A percentile compares a stretch with the other conserved stretches of the same genome.
Evolutionary conservation across 35 echinoderm and acorn worm genomes (phyloP).

Genomic region (Ophioderma brevispina): DNA sequence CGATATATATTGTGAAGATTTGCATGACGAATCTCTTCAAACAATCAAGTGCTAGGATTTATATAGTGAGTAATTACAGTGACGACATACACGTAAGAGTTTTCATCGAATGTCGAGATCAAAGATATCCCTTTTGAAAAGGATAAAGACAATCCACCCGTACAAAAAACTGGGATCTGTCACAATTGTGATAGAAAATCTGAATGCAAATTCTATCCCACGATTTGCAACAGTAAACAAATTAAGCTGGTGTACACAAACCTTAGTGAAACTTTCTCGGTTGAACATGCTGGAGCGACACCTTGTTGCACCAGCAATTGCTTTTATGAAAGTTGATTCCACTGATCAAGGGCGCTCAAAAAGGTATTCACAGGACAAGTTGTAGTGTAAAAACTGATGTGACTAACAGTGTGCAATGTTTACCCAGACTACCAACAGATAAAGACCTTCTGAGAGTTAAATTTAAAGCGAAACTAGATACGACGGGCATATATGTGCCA

Average conservation of each 20-base stretch:
- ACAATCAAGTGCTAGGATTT: no score
- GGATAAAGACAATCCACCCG: no score
- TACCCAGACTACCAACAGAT: conserved; percentile 45
- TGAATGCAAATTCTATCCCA: neutral
- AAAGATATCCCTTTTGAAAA: neutral
- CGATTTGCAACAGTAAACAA: conserved; percentile 11
- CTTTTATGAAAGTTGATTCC: conserved; percentile 56
- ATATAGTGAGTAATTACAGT: no score
- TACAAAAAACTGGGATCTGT: neutral
- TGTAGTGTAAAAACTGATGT: conserved; percentile 63
- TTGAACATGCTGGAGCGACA: conserved; percentile 38
- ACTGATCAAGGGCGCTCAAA: conserved; percentile 32
- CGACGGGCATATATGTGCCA: conserved; percentile 55
- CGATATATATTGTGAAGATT: no score
- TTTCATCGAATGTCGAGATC: neutral
- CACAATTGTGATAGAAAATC: neutral
- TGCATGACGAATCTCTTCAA: neutral
- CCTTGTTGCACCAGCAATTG: conserved; percentile 30
- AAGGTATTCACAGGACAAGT: conserved; percentile 70
- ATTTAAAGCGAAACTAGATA: conserved; percentile 51
- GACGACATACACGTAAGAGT: no score
- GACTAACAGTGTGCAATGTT: conserved; percentile 13
- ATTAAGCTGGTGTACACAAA: conserved; percentile 7
- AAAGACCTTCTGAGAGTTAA: conserved; percentile 52
- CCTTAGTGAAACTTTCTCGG: neutral